phyloP scores from a whole-genome alignment of 2,888 invertebrate genomes.

The Dicranocentrus wangi region DNA sequence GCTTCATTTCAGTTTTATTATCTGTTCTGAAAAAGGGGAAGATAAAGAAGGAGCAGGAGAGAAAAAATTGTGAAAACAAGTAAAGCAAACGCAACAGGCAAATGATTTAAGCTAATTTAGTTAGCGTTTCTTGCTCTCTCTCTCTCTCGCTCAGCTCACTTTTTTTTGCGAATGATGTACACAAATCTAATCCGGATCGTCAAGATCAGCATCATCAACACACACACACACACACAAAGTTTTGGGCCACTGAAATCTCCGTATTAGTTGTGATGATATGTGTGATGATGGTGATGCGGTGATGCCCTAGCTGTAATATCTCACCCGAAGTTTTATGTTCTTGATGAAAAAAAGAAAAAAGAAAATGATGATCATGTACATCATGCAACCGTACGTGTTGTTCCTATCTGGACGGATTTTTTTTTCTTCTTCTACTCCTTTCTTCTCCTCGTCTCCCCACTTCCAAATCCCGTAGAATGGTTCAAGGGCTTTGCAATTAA shows the following conservation, averaged over 20 bases:
- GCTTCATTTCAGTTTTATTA: constrained; percentile 44
- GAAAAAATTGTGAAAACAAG: constrained; percentile 19
- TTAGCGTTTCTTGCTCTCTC: constrained; percentile 27
- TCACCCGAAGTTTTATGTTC: constrained; percentile 47
- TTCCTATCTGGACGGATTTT: too few species aligned
- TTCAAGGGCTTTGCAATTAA: constrained; percentile 67
- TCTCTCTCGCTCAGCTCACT: constrained; percentile 4
- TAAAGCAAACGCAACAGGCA: constrained; percentile 43
- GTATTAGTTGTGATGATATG: constrained; percentile 19
- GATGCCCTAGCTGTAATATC: constrained; percentile 35
- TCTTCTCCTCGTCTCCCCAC: background rate
- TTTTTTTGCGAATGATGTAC: background rate
- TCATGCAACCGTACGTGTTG: too few species aligned
- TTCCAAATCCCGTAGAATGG: too few species aligned
- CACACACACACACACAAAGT: too few species aligned
- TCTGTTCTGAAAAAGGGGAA: constrained; percentile 1
- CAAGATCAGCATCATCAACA: constrained; percentile 57
- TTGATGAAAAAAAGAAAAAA: constrained; percentile 38
- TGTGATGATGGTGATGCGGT: too few species aligned
- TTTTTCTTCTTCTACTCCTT: too few species aligned
- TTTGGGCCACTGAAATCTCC: too few species aligned
- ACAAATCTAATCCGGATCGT: constrained; percentile 30
- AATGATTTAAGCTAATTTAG: constrained; percentile 52
- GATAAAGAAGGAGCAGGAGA: background rate
- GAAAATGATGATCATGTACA: constrained; percentile 54